Base-by-base conservation (phyloP, 2,888 invertebrate genomes). In the Melinopterus prodromus region DNA sequence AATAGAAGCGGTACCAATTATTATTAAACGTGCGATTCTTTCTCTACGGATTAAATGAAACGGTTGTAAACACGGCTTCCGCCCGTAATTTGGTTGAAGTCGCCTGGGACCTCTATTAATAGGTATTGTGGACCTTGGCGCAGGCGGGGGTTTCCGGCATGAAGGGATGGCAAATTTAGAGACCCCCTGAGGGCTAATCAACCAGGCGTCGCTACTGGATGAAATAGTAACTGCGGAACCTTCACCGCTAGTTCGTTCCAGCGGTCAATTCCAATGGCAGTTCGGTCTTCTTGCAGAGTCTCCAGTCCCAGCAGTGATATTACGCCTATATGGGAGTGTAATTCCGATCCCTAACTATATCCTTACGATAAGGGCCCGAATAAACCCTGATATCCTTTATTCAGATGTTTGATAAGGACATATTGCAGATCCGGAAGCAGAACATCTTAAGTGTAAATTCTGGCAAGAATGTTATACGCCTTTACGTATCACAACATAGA, bases 111-210 rank as follows among this genome's bases (percentile, higher is more conserved):
- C 53, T 53, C 53, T 53, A 53, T 53, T 53, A 53, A 53, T 53
- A 53, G 53, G 53, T 53, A 53, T 53, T 53, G 53, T 53, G 53
- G 53, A 53, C 2, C 53, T 53, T 53, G 53, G 53, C 53, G 53
- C 53, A 53, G 53, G 7, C 53, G 53, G 53, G 53, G 53, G 53
- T 9, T 53, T 53, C 0, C 12, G 53, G 53, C 7, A 71, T 71
- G 15, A 37, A 37, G 74, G 74, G n/a, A 35, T 37, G 74, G 74
- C 37, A 74, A 74, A 74, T 74, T 74, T 74, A 74, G 36, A 36
- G 35, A 74, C 37, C 74, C 74, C 74, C 35, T n/a, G 74, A 35
- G 74, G n/a, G 74, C 37, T 74, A 36, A 74, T 74, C 74, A 74
- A 74, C 74, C 36, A n/a, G 53, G 53, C 53, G 53, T 53, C 53